A percentile compares a stretch with the other conserved stretches of the same genome.
Evolutionary conservation across 2,797 vertebrate genomes (phyloP).

Genomic region (Erethizon dorsatum): DNA sequence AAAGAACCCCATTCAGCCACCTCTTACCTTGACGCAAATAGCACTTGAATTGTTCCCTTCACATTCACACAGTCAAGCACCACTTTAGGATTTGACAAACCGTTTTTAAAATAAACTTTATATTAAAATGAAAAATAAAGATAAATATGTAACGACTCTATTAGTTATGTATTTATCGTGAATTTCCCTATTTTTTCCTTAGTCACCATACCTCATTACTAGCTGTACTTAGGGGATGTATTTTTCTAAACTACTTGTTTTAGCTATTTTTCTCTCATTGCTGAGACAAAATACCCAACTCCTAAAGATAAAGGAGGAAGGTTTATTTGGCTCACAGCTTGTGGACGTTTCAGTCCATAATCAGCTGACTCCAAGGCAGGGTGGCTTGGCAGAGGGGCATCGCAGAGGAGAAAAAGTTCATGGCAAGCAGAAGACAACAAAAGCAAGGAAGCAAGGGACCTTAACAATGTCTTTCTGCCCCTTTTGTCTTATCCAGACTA

Average conservation of each 20-base stretch:
- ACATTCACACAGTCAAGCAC: conserved; percentile 18
- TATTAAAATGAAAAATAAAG: conserved; percentile 57
- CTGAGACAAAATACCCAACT: not conserved
- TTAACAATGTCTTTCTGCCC: not conserved
- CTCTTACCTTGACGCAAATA: not conserved
- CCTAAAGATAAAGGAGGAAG: not conserved
- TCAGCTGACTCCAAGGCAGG: not conserved
- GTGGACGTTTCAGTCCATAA: not conserved
- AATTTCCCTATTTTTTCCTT: conserved; percentile 4
- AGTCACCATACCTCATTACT: conserved; percentile 30
- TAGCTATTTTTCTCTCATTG: not conserved
- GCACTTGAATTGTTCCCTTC: not conserved
- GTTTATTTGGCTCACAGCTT: not conserved
- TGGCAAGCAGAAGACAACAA: not conserved
- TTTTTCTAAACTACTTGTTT: not conserved
- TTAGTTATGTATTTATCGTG: conserved; percentile 54
- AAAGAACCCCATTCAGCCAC: not conserved
- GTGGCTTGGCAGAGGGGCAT: not conserved
- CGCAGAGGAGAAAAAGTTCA: not conserved
- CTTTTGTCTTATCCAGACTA: not conserved
- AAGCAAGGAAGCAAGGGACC: not conserved
- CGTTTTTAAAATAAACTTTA: conserved; percentile 73
- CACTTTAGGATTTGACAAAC: conserved; percentile 62
- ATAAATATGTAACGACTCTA: conserved; percentile 43
- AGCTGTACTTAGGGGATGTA: not conserved